Evolutionary conservation across 2,797 vertebrate species (phyloP).

Genomic region (Chiroxiphia lanceolata): DNA sequence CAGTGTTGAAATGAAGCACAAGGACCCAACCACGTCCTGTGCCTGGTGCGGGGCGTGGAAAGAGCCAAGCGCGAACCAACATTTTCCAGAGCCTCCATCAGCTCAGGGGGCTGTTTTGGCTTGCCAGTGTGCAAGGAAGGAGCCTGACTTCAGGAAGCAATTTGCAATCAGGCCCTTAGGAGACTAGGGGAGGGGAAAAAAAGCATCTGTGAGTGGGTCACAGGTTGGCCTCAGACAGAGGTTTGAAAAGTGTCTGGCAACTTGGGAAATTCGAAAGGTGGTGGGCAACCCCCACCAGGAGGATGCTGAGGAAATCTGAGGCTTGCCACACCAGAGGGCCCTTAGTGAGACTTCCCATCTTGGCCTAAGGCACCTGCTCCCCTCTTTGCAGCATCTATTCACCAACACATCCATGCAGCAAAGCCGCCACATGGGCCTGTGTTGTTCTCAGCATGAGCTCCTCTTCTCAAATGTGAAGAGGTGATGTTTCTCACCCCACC

Average conservation of each 20-base stretch:
- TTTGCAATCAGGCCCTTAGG: background rate
- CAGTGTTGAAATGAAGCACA: slow-evolving; percentile 27
- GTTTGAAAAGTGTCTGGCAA: background rate
- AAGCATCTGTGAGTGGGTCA: background rate
- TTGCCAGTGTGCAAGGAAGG: background rate
- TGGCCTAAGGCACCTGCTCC: background rate
- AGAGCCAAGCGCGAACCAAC: background rate
- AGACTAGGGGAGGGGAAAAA: background rate
- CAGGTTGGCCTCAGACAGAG: background rate
- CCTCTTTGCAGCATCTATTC: background rate
- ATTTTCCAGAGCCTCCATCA: slow-evolving; percentile 33
- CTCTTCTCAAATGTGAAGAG: background rate
- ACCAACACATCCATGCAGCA: background rate
- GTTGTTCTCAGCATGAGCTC: fast-evolving
- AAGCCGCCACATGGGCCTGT: background rate
- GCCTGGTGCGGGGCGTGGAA: background rate
- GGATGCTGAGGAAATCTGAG: background rate
- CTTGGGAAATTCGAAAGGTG: background rate
- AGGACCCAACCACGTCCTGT: fast-evolving
- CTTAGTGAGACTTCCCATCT: background rate
- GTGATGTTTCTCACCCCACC: background rate
- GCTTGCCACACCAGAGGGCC: fast-evolving
- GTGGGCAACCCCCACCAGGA: background rate
- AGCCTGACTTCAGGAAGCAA: slow-evolving; percentile 7
- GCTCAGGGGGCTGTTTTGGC: background rate